Base-by-base conservation (phyloP, 53 echinoderm and acorn worm genomes). In the Echinarachnius parma region DNA sequence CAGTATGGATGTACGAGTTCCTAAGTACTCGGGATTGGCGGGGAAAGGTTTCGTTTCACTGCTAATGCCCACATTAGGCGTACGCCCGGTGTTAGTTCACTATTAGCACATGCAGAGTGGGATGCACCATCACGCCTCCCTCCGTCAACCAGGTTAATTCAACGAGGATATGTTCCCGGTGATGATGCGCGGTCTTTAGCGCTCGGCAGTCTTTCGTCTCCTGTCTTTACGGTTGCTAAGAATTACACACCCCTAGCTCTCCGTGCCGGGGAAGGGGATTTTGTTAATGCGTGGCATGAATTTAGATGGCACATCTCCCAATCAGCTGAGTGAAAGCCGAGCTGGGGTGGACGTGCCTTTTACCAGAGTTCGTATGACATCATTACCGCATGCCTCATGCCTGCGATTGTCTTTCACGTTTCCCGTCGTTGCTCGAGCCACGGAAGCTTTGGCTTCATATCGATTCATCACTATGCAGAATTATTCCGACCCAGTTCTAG, bases 111-210 rank as follows among this genome's bases (percentile, higher is more conserved):
- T 37, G 28, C 37, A 72, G 74, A 72, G 74, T 37, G 29, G 74
- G 74, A 72, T 72, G 74, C 74, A 42, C 56, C 37, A 72, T 72
- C 74, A 72, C 58, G 74, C 57, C 56, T 56, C 74, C 22, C 56
- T 72, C 74, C 74, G 57, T 72, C 74, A 72, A 72, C 56, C 56
- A 39, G 74, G 74, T 72, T 72, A 72, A 72, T 72, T 72, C 74
- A 72, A 56, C 57, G 74, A 56, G 30, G 56, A n/a, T n/a, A n/a
- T n/a, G n/a, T n/a, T n/a, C n/a, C n/a, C n/a, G n/a, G n/a, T n/a
- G n/a, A n/a, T n/a, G n/a, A n/a, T n/a, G n/a, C n/a, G n/a, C n/a
- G n/a, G n/a, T n/a, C n/a, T n/a, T n/a, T n/a, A n/a, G n/a, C n/a
- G n/a, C n/a, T n/a, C n/a, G n/a, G n/a, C n/a, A n/a, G n/a, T n/a